phyloP scores from a whole-genome alignment of 2,113 vertebrate species.

The Ctenodactylus gundi region DNA sequence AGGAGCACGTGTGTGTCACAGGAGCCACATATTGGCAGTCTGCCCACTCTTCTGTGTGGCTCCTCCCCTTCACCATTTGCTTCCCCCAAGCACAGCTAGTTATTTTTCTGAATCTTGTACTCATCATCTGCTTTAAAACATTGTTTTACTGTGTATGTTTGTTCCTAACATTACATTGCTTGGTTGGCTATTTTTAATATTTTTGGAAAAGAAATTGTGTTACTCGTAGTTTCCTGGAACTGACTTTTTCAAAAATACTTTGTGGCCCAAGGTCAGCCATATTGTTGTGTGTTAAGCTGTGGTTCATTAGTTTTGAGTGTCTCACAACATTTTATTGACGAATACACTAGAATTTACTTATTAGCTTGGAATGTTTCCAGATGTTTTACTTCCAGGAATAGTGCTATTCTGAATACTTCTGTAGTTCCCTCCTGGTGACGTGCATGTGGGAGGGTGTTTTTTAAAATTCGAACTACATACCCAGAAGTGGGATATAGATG shows the following conservation, averaged over 20 bases:
- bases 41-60: neutral
- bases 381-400: conserved; percentile 17
- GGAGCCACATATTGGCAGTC: neutral
- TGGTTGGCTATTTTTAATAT: conserved; percentile 53
- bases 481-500: conserved; percentile 8
- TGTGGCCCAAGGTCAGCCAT: neutral
- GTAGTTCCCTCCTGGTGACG: neutral
- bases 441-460: neutral
- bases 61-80: neutral
- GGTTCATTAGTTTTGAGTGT: conserved; percentile 14
- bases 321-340: conserved; percentile 5
- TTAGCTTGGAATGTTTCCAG: conserved; percentile 25
- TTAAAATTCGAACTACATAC: neutral
- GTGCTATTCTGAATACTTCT: neutral
- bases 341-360: conserved; percentile 16
- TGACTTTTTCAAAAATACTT: neutral
- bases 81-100: neutral
- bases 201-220: conserved; percentile 37
- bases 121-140: neutral
- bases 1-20: neutral
- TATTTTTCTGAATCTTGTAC: neutral
- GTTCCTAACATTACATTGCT: conserved; percentile 3
- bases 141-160: neutral
- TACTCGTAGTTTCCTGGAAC: neutral
- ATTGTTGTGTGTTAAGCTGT: neutral